Base-by-base conservation (phyloP, 2,888 invertebrate genomes). In the Cylindroiulus punctatus region DNA sequence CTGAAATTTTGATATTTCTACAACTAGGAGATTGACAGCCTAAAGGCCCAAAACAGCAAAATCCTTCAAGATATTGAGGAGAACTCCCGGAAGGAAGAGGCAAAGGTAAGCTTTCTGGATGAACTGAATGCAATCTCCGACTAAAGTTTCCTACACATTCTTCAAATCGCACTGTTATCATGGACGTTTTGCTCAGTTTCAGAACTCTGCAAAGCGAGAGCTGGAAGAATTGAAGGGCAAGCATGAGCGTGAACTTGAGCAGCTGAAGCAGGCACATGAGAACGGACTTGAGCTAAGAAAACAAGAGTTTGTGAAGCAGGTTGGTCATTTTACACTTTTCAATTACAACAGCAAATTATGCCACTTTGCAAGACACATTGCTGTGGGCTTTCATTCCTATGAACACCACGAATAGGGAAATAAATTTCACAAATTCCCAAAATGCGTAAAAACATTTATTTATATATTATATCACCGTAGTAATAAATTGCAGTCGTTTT, bases 1-100 rank as follows among this genome's bases (percentile, higher is more conserved):
- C 26, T 81, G 10, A 30, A 26, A 81, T 4, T 7, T 30, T 26
- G 0, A 26, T 26, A 26, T 26, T 1, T 81, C 81, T 7, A 36
- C 26, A 81, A 0, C 14, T 81, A 81, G 81, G 81, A 81, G 36
- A 81, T 81, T 26, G 81, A 81, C 17, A 81, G 36, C 19, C 36
- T 81, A 4, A 81, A 26, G 36, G 19, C 36, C 12, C 81, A 26
- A 26, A 30, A 81, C 8, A 81, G 32, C 81, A 81, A 81, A 81
- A 5, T 1, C 10, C 81, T 81, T 81, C 30, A 81, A 81, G 81
- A 81, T 4, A 81, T 81, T 30, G 30, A 81, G 30, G 36, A 81
- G 8, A 81, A 32, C 5, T 30, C 81, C 14, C 19, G 0, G 19
- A 36, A 81, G 22, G 36, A 81, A 36, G 30, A 81, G 8, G 36